Evolutionary conservation across 2,113 vertebrate species (phyloP), one percentile per base, ranked within the genome.

Genomic region (Gambusia affinis): DNA sequence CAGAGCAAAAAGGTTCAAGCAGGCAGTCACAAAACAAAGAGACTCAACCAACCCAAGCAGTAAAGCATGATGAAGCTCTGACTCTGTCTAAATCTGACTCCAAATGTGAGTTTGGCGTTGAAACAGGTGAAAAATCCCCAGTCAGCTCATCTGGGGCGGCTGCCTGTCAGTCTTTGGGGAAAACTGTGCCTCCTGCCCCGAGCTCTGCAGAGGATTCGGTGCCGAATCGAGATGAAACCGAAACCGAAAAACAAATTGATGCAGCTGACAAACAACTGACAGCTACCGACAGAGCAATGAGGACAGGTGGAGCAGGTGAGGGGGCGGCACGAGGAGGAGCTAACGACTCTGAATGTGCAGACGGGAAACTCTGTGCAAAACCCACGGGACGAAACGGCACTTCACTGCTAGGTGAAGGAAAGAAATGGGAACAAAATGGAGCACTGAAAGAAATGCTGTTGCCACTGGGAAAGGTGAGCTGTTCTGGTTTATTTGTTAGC

Each of bases 401-500:
- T 4, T 37, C 1, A 1, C 67, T 61, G 39, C 62, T 17, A 12
- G n/a, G 47, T 39, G 66, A 35, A 28, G 63, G 60, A 57, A 70
- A 72, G n/a, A 68, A 72, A 3, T 19, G 11, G 28, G 27, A 35
- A n/a, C 24, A 61, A 8, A 39, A 72, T 8, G 69, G 64, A 60
- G 66, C 30, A 0, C 35, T 47, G 67, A 72, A 85, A 35, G 75
- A 79, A 70, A 35, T 28, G 19, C 64, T 67, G 66, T 73, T 14
- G 69, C 73, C 65, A 35, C 64, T 67, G 29, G 30, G 12, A 60
- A 78, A 87, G 86, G 88, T 90, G 81, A 24, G 66, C 28, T 30
- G 17, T 4, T 17, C 27, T 19, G 44, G 44, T 19, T 47, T 47
- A 47, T 47, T 47, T 19, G 5, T 19, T 47, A 19, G 44, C 44